phyloP scores from a whole-genome alignment of 2,888 invertebrate genomes.

The Apodemia zela region DNA sequence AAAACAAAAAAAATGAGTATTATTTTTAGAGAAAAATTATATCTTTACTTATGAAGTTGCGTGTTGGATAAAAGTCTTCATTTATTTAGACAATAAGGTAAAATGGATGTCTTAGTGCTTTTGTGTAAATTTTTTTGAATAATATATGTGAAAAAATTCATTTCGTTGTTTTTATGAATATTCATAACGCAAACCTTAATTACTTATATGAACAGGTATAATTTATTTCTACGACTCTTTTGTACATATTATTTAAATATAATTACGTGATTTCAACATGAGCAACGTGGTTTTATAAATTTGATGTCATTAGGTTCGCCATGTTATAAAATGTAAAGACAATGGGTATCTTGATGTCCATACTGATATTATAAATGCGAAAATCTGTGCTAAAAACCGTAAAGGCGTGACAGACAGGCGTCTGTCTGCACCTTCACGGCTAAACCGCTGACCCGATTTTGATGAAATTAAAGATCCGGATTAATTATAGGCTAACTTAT shows the following conservation, averaged over 20 bases:
- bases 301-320: not conserved
- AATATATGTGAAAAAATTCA: constrained; percentile 77
- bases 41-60: constrained; percentile 72
- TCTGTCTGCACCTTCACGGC: too few relatives aligned
- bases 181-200: constrained; percentile 16
- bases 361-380: too few relatives aligned
- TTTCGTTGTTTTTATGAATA: constrained; percentile 31
- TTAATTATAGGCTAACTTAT: too few relatives aligned
- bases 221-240: constrained; percentile 16
- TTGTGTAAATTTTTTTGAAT: constrained; percentile 81
- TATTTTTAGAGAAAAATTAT: constrained; percentile 80
- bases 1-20: constrained; percentile 65
- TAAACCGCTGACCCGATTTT: too few relatives aligned
- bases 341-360: not conserved
- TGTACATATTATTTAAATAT: constrained; percentile 7
- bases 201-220: not conserved
- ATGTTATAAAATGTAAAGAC: not conserved
- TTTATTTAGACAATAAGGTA: constrained; percentile 80
- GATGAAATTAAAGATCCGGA: too few relatives aligned
- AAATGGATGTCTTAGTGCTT: constrained; percentile 81
- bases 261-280: constrained; percentile 11
- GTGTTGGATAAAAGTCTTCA: constrained; percentile 73
- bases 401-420: too few relatives aligned
- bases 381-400: too few relatives aligned
- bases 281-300: not conserved